Base-by-base conservation (phyloP, 2,113 vertebrate species). In the Mastomys coucha region DNA sequence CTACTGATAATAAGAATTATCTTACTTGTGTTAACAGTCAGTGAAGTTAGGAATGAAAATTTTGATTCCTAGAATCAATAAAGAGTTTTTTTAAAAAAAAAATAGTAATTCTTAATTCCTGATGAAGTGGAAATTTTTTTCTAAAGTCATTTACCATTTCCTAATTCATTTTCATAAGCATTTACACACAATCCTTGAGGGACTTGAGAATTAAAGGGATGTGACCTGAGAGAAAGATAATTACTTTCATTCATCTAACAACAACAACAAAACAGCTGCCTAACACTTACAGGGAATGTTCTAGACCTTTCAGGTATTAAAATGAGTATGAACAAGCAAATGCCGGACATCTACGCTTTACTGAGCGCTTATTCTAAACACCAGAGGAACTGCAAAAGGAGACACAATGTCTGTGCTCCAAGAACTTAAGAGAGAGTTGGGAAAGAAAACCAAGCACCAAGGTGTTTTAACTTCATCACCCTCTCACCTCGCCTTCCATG, bases 41-140 rank as follows among this genome's bases (percentile, higher is more conserved):
- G 49, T 72, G 28, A 81, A 60, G 6, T 31, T 63, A 53, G n/a
- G 75, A 58, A 31, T 80, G 31, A 94, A 86, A 77, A 87, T 93
- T 86, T 81, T 77, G 22, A 94, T 92, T 78, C 5, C 70, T 87
- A 72, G 70, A 19, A 72, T 39, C 70, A 72, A 72, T n/a, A 72
- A n/a, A 70, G 69, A n/a, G 33, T 70, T 70, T 72, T 72, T 72
- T 72, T 70, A n/a, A n/a, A n/a, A n/a, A n/a, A n/a, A n/a, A n/a
- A 36, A 65, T 65, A 65, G 63, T 7, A 70, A 86, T 91, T 93
- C 81, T 81, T 77, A 7, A 89, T 89, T 78, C 7, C 51, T 87
- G 49, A 58, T 80, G n/a, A 86, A 82, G 63, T 65, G 72, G 56
- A 88, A 91, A 12, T 45, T 92, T 91, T 87, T 39, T 94, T 95